These are phyloP conservation scores for Lepilemur ruficaudatus DNA, from an alignment of 2,797 vertebrate species.

Conservation along the genomic window DNA sequence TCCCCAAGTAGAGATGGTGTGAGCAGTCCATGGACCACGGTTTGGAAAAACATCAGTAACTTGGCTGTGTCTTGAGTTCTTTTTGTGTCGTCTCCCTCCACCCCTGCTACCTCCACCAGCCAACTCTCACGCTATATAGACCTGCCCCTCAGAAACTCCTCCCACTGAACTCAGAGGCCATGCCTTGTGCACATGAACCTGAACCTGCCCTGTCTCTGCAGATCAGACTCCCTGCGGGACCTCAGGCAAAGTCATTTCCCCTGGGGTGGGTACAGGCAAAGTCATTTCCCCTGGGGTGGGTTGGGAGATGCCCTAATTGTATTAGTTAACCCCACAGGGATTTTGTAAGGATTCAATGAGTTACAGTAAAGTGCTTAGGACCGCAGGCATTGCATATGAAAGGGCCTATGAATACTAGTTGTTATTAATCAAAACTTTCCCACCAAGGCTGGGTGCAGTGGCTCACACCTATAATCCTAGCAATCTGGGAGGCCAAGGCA, in stretches of 20 bases:
- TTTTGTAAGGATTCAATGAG: background rate
- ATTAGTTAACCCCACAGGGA: background rate
- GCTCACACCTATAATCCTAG: no score
- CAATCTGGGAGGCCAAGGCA: no score
- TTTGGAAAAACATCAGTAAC: background rate
- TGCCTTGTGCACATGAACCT: fast-evolving
- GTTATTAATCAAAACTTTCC: background rate
- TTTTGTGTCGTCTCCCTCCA: background rate
- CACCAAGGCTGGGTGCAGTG: no score
- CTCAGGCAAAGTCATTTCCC: background rate
- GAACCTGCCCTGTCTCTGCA: background rate
- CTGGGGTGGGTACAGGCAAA: background rate
- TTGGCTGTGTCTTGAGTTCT: background rate
- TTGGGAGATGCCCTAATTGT: background rate
- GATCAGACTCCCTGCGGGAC: background rate
- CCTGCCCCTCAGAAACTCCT: background rate
- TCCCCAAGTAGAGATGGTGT: background rate
- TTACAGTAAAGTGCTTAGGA: background rate
- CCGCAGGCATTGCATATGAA: background rate
- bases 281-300: background rate
- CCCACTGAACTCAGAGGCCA: background rate
- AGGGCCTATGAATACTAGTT: background rate
- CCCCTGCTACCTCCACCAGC: no score
- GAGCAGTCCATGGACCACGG: background rate
- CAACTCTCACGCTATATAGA: background rate